Percentiles rank a stretch among this genome's conserved stretches.
These are phyloP conservation scores for Remorina albescens DNA, from an alignment of 2,797 vertebrate genomes.

Conservation along the genomic window DNA sequence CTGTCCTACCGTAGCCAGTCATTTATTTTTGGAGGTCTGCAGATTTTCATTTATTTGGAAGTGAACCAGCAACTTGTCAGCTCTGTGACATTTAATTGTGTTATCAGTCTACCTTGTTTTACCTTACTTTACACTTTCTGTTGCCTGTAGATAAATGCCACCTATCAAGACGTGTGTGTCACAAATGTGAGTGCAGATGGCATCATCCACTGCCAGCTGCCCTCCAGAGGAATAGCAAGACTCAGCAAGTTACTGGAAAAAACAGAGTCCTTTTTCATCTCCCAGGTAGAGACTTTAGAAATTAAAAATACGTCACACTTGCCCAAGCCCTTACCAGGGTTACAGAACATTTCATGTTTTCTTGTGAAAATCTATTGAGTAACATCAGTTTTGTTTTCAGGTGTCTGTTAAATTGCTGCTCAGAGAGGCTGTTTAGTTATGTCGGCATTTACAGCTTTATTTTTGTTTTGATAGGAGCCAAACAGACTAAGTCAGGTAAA, in stretches of 20 bases:
- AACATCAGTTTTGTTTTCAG: neutral
- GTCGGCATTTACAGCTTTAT: neutral
- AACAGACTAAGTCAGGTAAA: neutral
- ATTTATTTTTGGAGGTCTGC: neutral
- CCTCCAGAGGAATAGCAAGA: slow-evolving; percentile 88
- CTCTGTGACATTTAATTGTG: neutral
- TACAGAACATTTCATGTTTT: neutral
- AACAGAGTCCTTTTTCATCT: slow-evolving; percentile 86
- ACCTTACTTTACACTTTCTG: neutral
- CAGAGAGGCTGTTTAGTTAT: neutral
- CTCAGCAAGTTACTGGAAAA: slow-evolving; percentile 87
- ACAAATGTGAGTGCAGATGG: slow-evolving; percentile 92
- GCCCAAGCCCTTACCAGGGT: neutral
- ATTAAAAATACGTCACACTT: neutral
- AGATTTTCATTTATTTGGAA: slow-evolving; percentile 13
- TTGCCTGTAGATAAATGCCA: slow-evolving; percentile 83
- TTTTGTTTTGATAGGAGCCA: neutral
- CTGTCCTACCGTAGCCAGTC: neutral
- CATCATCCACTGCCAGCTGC: slow-evolving; percentile 91
- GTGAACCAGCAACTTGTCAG: slow-evolving; percentile 1
- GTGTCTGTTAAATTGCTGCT: neutral
- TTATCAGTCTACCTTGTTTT: neutral
- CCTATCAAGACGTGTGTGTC: slow-evolving; percentile 87
- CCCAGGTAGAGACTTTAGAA: slow-evolving; percentile 82
- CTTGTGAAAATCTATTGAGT: neutral